Base-by-base conservation (phyloP, 2,888 invertebrate species). In the Ommatoiulus sabulosus region DNA sequence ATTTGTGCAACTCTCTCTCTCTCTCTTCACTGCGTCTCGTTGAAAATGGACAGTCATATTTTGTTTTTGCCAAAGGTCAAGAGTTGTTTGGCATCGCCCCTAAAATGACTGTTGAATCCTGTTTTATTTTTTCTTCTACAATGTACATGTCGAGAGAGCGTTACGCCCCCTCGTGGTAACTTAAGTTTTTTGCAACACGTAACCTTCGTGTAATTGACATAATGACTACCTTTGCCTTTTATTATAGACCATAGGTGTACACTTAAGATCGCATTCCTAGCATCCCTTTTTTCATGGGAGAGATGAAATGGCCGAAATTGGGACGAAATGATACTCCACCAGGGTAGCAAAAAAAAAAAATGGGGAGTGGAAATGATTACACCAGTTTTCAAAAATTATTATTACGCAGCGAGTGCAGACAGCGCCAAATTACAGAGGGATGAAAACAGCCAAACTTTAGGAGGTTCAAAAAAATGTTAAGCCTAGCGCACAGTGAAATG, bases 211-310 rank as follows among this genome's bases (percentile, higher is more conserved):
- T 57, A 57, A 57, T 57, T 57, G 57, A 57, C 57, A 57, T 57
- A 57, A 57, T 57, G 57, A 57, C 57, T 57, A 57, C 57, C 57
- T 57, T 57, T 10, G 57, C 57, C 12, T 57, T 57, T 57, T 57
- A 57, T 17, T 57, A 57, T 57, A 57, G 57, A 57, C 15, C 57
- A 57, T 12, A 57, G 57, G 35, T 35, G 35, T 35, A 35, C 35
- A 57, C 57, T 57, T 10, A 57, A 17, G 35, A 57, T 5, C 15
- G 57, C 57, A 57, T 57, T 57, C 57, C 57, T 57, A 10, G 57
- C 17, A 57, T 57, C 57, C 57, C 7, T 57, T 57, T 57, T 57
- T 57, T 57, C 4, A 48, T 10, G 57, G 4, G 57, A 15, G 3
- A 15, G 12, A 57, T 15, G 57, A 57, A 57, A 57, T 15, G 12